A percentile compares a stretch with the other conserved stretches of the same genome.
Conservation (phyloP, 2,113 vertebrate species). For the Corynorhinus townsendii region DNA sequence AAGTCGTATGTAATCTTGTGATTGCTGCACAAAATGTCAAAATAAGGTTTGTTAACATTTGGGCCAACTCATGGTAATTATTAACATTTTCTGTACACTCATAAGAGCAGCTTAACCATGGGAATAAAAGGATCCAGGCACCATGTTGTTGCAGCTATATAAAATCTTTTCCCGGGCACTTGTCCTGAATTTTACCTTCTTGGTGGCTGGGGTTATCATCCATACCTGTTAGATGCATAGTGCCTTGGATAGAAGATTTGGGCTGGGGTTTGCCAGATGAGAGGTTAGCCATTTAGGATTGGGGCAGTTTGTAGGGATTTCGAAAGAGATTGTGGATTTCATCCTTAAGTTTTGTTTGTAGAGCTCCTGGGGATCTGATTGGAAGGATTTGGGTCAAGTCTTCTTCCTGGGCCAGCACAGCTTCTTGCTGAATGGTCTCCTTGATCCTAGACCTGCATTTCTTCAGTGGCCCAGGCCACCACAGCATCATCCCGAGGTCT, state of each 20-base stretch:
- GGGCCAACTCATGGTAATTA: neutral
- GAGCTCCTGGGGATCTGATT: neutral
- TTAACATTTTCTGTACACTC: neutral
- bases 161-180: neutral
- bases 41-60: neutral
- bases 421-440: neutral
- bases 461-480: neutral
- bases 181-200: neutral
- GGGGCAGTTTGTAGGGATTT: neutral
- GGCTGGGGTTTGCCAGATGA: neutral
- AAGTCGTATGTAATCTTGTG: neutral
- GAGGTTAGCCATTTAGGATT: neutral
- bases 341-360: neutral
- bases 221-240: neutral
- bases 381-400: neutral
- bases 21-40: neutral
- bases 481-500: neutral
- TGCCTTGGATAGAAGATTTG: neutral
- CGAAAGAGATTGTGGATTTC: neutral
- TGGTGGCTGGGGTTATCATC: neutral
- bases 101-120: neutral
- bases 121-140: neutral
- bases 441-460: neutral
- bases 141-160: neutral
- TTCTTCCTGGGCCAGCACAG: neutral